phyloP scores from a whole-genome alignment of 2,113 vertebrate genomes.

The Malurus cyaneus region DNA sequence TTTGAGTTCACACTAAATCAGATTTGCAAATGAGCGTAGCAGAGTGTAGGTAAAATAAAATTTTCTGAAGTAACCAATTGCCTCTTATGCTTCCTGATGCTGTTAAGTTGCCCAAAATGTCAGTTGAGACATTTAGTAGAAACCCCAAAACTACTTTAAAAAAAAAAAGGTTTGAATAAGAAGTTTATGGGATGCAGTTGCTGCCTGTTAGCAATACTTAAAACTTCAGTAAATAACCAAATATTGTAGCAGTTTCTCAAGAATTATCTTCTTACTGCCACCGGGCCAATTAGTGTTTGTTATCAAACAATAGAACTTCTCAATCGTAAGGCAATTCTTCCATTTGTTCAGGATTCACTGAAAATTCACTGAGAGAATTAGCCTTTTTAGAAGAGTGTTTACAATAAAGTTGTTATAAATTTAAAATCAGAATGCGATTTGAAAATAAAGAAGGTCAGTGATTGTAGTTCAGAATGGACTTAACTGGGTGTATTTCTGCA shows the following conservation, averaged over 20 bases:
- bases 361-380: background rate
- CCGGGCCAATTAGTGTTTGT: background rate
- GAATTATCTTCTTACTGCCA: background rate
- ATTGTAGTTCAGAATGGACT: background rate
- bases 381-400: background rate
- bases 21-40: background rate
- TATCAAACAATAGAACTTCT: background rate
- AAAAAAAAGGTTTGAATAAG: background rate
- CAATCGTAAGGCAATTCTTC: background rate
- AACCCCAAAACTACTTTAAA: fast-evolving
- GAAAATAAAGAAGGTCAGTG: background rate
- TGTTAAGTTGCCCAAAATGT: background rate
- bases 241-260: background rate
- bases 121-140: background rate
- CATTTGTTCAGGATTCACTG: background rate
- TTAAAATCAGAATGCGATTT: background rate
- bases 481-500: background rate
- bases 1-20: background rate
- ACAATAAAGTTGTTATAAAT: background rate
- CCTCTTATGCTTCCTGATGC: background rate
- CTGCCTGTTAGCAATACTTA: background rate
- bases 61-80: background rate
- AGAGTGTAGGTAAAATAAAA: background rate
- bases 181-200: background rate
- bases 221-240: background rate